Evolutionary conservation across 1,140 invertebrate genomes (phyloP).

Genomic region (Temnothorax nylanderi): DNA sequence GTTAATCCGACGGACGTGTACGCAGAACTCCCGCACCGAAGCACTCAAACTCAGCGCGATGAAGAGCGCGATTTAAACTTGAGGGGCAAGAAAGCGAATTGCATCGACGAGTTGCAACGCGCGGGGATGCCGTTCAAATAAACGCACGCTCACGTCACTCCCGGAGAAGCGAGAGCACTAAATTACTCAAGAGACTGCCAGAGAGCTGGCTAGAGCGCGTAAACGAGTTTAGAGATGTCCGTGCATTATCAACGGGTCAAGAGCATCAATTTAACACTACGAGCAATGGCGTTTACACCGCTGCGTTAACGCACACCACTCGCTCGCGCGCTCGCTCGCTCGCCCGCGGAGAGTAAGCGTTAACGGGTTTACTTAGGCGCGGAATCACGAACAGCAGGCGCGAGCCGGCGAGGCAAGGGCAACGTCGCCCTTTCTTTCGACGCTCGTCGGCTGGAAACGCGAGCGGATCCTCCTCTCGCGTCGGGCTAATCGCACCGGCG

Average conservation of each 20-base stretch:
- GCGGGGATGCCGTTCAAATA: not conserved
- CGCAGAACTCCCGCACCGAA: not conserved
- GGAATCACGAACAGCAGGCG: conserved; percentile 61
- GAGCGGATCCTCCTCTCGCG: conserved; percentile 10
- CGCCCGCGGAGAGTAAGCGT: conserved; percentile 48
- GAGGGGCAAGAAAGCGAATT: not conserved
- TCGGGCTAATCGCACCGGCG: conserved; percentile 51
- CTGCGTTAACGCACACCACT: not conserved
- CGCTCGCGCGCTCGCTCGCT: not conserved
- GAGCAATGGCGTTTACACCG: conserved; percentile 49
- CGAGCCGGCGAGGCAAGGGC: not conserved
- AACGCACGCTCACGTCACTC: not conserved
- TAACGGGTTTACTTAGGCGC: conserved; percentile 68
- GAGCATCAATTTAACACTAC: conserved; percentile 60
- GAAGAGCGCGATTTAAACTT: not conserved
- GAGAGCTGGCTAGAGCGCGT: not conserved
- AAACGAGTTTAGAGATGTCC: conserved; percentile 32
- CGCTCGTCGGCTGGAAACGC: conserved; percentile 28
- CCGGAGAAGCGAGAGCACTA: conserved; percentile 3
- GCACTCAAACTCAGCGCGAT: not conserved
- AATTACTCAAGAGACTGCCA: not conserved
- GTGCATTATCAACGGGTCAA: conserved; percentile 54
- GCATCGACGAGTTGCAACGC: conserved; percentile 7
- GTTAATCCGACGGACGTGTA: not conserved
- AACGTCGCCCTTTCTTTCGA: conserved; percentile 63